Conservation (phyloP, 2,797 vertebrate genomes). For the Pelodytes ibericus region DNA sequence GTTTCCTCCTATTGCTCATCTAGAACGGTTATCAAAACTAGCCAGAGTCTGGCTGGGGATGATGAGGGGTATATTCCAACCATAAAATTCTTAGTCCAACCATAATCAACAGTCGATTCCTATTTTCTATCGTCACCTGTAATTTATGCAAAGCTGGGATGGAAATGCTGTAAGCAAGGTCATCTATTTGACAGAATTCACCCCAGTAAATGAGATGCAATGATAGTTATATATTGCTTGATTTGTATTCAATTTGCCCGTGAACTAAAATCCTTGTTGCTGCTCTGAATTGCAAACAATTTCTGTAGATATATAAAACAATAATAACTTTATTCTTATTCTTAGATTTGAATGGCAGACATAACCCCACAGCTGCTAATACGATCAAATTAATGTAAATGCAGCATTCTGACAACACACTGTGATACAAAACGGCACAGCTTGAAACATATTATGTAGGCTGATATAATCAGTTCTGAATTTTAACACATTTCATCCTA, state of each 20-base stretch:
- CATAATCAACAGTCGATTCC: too few relatives aligned
- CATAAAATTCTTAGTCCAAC: too few relatives aligned
- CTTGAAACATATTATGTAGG: slow-evolving; percentile 42
- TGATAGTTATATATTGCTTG: neutral
- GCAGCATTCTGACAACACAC: slow-evolving; percentile 37
- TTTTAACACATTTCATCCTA: slow-evolving; percentile 31
- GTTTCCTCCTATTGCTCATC: too few relatives aligned
- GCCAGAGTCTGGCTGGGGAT: too few relatives aligned
- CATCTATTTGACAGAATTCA: neutral
- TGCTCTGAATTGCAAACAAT: slow-evolving; percentile 12
- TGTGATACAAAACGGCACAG: slow-evolving; percentile 44
- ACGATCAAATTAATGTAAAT: slow-evolving; percentile 50
- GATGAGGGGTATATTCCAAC: too few relatives aligned
- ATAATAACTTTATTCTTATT: slow-evolving; percentile 23
- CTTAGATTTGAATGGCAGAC: slow-evolving; percentile 32
- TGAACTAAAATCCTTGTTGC: slow-evolving; percentile 12
- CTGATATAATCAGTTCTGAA: slow-evolving; percentile 35
- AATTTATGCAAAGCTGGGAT: too few relatives aligned
- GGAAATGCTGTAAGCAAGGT: neutral
- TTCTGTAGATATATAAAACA: slow-evolving; percentile 22
- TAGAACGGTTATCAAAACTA: too few relatives aligned
- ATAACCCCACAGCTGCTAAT: slow-evolving; percentile 42
- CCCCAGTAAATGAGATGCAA: neutral
- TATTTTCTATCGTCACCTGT: too few relatives aligned
- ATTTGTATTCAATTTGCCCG: neutral